phyloP scores from a whole-genome alignment of 2,113 vertebrate genomes.

The Ifrita kowaldi region DNA sequence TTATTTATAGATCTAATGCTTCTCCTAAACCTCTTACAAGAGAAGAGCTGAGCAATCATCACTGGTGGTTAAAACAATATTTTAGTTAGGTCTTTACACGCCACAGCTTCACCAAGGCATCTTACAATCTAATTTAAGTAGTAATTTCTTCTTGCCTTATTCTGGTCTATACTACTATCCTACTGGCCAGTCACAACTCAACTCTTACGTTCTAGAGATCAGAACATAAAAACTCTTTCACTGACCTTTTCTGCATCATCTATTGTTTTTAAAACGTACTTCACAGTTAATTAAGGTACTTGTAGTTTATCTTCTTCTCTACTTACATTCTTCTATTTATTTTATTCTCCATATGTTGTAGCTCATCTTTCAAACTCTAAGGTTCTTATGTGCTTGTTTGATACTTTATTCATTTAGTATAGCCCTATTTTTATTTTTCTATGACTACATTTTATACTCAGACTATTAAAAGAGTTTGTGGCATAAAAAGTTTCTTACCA shows the following conservation, averaged over 20 bases:
- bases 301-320: neutral
- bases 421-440: neutral
- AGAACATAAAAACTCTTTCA: neutral
- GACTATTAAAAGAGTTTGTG: neutral
- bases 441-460: neutral
- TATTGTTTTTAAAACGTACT: neutral
- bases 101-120: neutral
- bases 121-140: neutral
- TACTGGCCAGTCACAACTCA: too few relatives aligned
- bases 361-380: neutral
- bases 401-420: neutral
- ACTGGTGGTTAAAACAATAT: neutral
- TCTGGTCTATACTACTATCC: neutral
- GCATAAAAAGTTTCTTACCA: neutral
- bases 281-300: neutral
- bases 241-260: neutral
- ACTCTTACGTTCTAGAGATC: accelerated
- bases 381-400: neutral
- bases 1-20: neutral
- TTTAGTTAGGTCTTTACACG: neutral
- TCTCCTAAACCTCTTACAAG: neutral
- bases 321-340: neutral
- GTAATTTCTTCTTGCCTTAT: neutral
- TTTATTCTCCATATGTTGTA: neutral
- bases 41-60: neutral